Base-by-base conservation (phyloP, 2,888 invertebrate species). In the Didymodactylos carnosus region DNA sequence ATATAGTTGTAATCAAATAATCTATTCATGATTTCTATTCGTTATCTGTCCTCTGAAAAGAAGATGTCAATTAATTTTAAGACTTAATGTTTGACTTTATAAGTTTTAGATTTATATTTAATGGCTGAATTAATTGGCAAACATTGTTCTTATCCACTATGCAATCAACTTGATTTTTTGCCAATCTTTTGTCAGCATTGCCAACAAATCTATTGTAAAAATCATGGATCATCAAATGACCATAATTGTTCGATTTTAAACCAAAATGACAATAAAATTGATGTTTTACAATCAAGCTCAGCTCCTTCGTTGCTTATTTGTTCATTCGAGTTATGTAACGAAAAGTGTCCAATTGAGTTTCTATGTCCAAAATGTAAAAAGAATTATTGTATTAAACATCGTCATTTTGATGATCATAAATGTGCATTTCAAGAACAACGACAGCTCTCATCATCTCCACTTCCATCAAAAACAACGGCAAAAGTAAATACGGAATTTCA, bases 91-190 rank as follows among this genome's bases (percentile, higher is more conserved):
- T n/a, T n/a, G n/a, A n/a, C n/a, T n/a, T n/a, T n/a, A n/a, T n/a
- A n/a, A n/a, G n/a, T n/a, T n/a, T n/a, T n/a, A n/a, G n/a, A n/a
- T n/a, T n/a, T n/a, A n/a, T n/a, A n/a, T n/a, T n/a, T n/a, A n/a
- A 62, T 62, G 62, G 62, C 35, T 62, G 62, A 62, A 35, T 35
- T 62, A 62, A 35, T 73, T 16, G 73, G 73, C 29, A 70, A 46
- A 39, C 70, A 73, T 49, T 73, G 73, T 41, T 46, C 69, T 19
- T 73, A 70, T 70, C 46, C 46, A 39, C 14, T 25, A 27, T 73
- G 73, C 51, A 73, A 73, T 49, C 27, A 40, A 39, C 70, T 73
- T 23, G 73, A 73, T 49, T 73, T 73, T 73, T 46, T 73, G 16
- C 73, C 73, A 19, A 19, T 73, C 25, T 35, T 70, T 27, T 73